Percentiles rank a stretch among this genome's conserved stretches.
Conservation (phyloP, 2,113 vertebrate genomes). For the Lamprologus speciosus region DNA sequence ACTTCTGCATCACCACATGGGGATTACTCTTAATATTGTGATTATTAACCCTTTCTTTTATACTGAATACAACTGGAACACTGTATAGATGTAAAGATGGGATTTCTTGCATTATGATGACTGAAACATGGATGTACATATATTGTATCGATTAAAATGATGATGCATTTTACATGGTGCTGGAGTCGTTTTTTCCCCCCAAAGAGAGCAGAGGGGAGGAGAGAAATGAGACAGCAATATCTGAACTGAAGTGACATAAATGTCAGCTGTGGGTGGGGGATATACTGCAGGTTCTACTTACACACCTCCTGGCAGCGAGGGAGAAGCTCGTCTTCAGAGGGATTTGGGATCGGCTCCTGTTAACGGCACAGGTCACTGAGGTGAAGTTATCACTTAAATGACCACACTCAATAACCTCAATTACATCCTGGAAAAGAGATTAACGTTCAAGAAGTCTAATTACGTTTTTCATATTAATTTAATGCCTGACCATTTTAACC, state of each 20-base stretch:
- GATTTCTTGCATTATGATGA: constrained; percentile 80
- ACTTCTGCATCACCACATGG: constrained; percentile 55
- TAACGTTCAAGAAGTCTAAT: neutral
- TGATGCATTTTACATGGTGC: constrained; percentile 64
- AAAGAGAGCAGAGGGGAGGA: neutral
- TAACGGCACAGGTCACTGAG: neutral
- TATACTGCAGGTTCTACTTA: neutral
- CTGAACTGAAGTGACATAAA: neutral
- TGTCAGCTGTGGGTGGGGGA: neutral
- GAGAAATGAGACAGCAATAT: neutral
- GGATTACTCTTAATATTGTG: constrained; percentile 58
- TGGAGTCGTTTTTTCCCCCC: neutral
- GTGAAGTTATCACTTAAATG: neutral
- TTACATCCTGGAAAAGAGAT: neutral
- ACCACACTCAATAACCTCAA: neutral
- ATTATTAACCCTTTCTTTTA: constrained; percentile 72
- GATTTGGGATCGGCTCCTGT: neutral
- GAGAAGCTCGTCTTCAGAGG: constrained; percentile 6
- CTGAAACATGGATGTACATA: constrained; percentile 87
- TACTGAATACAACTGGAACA: constrained; percentile 75
- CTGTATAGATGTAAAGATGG: constrained; percentile 85
- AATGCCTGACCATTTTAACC: neutral
- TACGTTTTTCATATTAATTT: neutral
- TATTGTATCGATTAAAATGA: constrained; percentile 80
- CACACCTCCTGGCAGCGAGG: constrained; percentile 12